Evolutionary conservation across 2,113 vertebrate genomes (phyloP), one percentile per base, ranked within the genome.

Genomic region (Anser cygnoides): DNA sequence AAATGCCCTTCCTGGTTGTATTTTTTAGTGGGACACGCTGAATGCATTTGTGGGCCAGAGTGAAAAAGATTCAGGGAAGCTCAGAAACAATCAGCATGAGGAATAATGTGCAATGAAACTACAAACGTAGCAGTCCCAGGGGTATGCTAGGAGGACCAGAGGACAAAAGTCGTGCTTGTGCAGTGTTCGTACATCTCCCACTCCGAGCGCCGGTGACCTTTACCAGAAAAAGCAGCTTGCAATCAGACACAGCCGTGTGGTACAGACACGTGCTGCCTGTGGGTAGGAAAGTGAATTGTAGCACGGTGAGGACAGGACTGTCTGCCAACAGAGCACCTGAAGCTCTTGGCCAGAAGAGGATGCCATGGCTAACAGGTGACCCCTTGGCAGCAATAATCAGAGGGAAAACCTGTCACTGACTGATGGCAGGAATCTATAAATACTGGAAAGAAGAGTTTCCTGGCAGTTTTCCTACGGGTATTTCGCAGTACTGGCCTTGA

Each of bases 241-340:
- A 19, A 33, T 62, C 73, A 61, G 49, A 31, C 22, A n/a, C 22
- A 21, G 44, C 22, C 4, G 6, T 3, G 1, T 57, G 55, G 84
- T 44, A 77, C 29, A 58, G 67, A 37, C 15, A 20, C 10, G 21
- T 54, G 49, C 3, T 89, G 52, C 43, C 77, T 65, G 54, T 0
- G 0, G 59, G 62, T 31, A 18, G 31, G 52, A 52, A 79, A 43
- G 33, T 0, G 1, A 67, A 79, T 6, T 17, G 29, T 23, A 12
- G 0, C 37, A 11, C 23, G 9, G 13, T 62, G 31, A 71, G 49
- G 33, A 52, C 28, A 65, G 19, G 44, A 43, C 46, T 23, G 50
- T 67, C 61, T 84, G 85, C 66, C 41, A 58, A 17, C 37, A 33
- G 16, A 79, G 55, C 28, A 90, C 33, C n/a, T 59, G 52, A 62